Conservation (phyloP, 2,113 vertebrate genomes). For the Oryctolagus cuniculus region DNA sequence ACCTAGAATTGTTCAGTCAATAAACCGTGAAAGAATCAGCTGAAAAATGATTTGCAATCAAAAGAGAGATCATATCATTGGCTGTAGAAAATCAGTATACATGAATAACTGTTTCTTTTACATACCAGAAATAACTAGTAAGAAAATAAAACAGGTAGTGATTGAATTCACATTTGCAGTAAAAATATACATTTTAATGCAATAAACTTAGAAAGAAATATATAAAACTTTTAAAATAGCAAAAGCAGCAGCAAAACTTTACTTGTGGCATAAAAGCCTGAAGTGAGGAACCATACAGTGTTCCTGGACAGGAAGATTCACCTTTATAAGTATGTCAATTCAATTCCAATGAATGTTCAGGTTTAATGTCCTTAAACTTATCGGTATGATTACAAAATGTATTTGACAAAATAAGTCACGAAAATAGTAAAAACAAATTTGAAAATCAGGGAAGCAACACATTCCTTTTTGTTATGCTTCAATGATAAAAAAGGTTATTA, state of each 20-base stretch:
- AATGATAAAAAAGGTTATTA: background rate
- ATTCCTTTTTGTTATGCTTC: background rate
- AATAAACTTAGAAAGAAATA: slow-evolving; percentile 14
- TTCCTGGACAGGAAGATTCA: background rate
- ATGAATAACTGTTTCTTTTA: background rate
- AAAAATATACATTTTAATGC: background rate
- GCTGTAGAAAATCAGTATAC: background rate
- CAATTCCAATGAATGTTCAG: background rate
- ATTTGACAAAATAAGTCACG: background rate
- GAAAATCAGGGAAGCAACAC: background rate
- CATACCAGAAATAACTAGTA: background rate
- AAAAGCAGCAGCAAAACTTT: background rate
- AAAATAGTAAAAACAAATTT: background rate
- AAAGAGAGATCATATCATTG: background rate
- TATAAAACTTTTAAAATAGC: background rate
- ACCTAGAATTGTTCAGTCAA: background rate
- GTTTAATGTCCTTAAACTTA: background rate
- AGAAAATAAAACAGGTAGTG: background rate
- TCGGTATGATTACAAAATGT: background rate
- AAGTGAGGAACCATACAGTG: background rate
- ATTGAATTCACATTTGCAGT: background rate
- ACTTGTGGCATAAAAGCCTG: background rate
- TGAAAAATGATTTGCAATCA: slow-evolving; percentile 1
- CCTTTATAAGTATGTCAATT: background rate
- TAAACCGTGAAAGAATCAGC: background rate